These are phyloP conservation scores for Eueremaeus valkanovi DNA, from an alignment of 2,888 invertebrate genomes.

Conservation along the genomic window DNA sequence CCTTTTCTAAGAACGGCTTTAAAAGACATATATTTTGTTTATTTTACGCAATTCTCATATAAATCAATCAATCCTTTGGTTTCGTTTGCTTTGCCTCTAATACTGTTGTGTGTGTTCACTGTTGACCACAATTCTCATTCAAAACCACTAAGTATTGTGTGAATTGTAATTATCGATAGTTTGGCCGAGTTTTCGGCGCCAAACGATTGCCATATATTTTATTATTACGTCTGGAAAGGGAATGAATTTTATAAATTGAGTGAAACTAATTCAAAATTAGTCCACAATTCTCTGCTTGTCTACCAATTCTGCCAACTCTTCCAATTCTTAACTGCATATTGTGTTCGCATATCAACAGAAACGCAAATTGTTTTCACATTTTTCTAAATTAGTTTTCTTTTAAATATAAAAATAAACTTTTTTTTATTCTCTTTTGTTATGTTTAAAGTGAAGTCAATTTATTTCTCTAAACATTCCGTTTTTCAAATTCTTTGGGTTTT, in stretches of 20 bases:
- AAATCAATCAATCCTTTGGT: constrained; percentile 18
- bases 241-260: background rate
- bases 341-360: background rate
- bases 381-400: background rate
- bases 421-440: background rate
- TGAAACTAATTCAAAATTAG: background rate
- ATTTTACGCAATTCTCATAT: background rate
- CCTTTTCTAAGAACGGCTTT: background rate
- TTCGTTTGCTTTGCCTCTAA: background rate
- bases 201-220: background rate
- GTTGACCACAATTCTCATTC: constrained; percentile 8
- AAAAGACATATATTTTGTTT: background rate
- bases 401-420: background rate
- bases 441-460: background rate
- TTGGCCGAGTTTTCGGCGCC: constrained; percentile 4
- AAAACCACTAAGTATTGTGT: constrained; percentile 17
- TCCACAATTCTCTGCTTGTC: background rate
- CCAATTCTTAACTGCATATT: constrained; percentile 16
- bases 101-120: background rate
- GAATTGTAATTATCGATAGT: background rate
- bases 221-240: background rate
- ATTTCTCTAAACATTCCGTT: background rate
- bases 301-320: background rate
- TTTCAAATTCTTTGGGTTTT: background rate
- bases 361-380: no score